These are phyloP conservation scores for Ageneiosus marmoratus DNA, from an alignment of 2,113 vertebrate species.

Conservation along the genomic window DNA sequence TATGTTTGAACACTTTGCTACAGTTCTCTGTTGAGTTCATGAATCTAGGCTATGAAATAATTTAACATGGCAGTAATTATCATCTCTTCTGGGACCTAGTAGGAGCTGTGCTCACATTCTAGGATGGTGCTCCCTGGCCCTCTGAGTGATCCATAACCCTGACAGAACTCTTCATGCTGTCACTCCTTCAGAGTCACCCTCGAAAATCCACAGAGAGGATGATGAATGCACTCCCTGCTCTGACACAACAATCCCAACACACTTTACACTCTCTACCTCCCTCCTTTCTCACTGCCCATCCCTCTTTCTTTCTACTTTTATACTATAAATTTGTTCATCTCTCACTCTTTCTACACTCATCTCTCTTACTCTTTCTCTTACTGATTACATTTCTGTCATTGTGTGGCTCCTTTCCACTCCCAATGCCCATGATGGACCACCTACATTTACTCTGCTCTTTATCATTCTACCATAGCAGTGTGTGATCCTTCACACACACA, in stretches of 20 bases:
- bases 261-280: slow-evolving; percentile 28
- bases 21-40: slow-evolving; percentile 31
- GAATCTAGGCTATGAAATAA: slow-evolving; percentile 51
- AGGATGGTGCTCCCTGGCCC: slow-evolving; percentile 23
- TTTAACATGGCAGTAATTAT: slow-evolving; percentile 56
- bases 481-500: background rate
- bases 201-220: slow-evolving; percentile 45
- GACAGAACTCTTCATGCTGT: slow-evolving; percentile 40
- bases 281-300: slow-evolving; percentile 15
- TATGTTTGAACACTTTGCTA: slow-evolving; percentile 12
- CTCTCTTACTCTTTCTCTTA: slow-evolving; percentile 21
- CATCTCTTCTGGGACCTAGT: slow-evolving; percentile 41
- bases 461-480: slow-evolving; percentile 12
- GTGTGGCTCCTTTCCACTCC: background rate
- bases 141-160: slow-evolving; percentile 52
- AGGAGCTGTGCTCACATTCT: slow-evolving; percentile 31
- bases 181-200: slow-evolving; percentile 41
- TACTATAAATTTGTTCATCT: slow-evolving; percentile 34
- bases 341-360: slow-evolving; percentile 18
- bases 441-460: slow-evolving; percentile 14
- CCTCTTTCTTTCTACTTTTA: slow-evolving; percentile 8
- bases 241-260: slow-evolving; percentile 45
- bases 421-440: slow-evolving; percentile 27
- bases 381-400: slow-evolving; percentile 35
- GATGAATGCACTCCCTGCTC: slow-evolving; percentile 45